phyloP scores from a whole-genome alignment of 2,797 vertebrate genomes.

The Alfaro cultratus region DNA sequence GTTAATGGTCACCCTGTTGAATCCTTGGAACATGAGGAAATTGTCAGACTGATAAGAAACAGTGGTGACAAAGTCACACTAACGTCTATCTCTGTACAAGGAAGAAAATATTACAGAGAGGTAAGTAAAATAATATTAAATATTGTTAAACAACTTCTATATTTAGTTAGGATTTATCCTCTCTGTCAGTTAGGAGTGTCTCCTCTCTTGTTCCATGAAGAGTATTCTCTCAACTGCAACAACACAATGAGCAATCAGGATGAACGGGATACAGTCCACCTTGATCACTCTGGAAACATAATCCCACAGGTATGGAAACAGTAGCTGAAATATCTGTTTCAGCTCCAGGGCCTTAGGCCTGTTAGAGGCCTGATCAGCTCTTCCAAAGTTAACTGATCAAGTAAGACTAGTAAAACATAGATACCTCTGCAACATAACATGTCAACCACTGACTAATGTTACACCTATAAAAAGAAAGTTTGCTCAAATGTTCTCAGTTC shows the following conservation, averaged over 20 bases:
- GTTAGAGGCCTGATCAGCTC: not conserved
- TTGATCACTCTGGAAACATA: slow-evolving; percentile 48
- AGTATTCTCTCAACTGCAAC: slow-evolving; percentile 14
- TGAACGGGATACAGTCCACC: slow-evolving; percentile 48
- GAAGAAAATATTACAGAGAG: slow-evolving; percentile 85
- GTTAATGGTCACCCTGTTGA: slow-evolving; percentile 90
- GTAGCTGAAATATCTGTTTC: not conserved
- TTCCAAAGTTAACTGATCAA: not conserved
- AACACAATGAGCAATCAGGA: slow-evolving; percentile 53
- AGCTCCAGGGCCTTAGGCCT: no score
- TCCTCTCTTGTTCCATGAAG: slow-evolving; percentile 77
- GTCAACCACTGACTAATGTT: not conserved
- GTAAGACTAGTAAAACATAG: not conserved
- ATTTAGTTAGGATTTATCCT: slow-evolving; percentile 2
- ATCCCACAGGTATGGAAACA: slow-evolving; percentile 70
- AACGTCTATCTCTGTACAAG: slow-evolving; percentile 81
- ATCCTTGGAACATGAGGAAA: slow-evolving; percentile 84
- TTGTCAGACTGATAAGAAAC: slow-evolving; percentile 83
- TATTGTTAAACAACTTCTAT: no score
- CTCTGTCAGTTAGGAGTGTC: slow-evolving; percentile 72
- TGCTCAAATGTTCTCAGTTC: not conserved
- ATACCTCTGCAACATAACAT: not conserved
- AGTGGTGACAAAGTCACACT: slow-evolving; percentile 81
- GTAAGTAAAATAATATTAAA: slow-evolving; percentile 58
- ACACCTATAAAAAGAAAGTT: not conserved